Evolutionary conservation across 2,888 invertebrate genomes (phyloP).

Genomic region (Crepidodera aurea): DNA sequence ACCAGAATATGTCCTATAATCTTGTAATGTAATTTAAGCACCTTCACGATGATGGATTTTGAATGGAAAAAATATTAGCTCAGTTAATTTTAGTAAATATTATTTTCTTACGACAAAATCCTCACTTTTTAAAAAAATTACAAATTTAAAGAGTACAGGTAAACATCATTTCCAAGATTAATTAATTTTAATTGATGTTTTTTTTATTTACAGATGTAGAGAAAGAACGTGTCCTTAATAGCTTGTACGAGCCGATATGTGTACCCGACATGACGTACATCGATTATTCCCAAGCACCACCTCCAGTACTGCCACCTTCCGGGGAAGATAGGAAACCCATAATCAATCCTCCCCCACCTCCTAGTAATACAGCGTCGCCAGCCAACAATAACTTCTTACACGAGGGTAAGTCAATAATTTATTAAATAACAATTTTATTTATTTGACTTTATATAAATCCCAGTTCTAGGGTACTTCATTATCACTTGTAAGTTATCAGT

Average conservation of each 20-base stretch:
- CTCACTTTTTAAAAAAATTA: too few relatives aligned
- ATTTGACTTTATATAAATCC: too few relatives aligned
- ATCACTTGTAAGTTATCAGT: conserved; percentile 7
- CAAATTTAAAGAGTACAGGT: too few relatives aligned
- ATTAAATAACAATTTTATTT: too few relatives aligned
- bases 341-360: conserved; percentile 58
- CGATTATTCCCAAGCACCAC: conserved; percentile 62
- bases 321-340: conserved; percentile 59
- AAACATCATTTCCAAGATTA: too few relatives aligned
- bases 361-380: conserved; percentile 52
- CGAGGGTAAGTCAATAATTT: conserved; percentile 65
- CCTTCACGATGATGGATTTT: too few relatives aligned
- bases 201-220: conserved; percentile 75
- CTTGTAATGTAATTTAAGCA: too few relatives aligned
- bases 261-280: conserved; percentile 80
- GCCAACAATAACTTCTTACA: conserved; percentile 61
- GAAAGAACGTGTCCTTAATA: conserved; percentile 76
- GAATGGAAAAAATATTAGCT: too few relatives aligned
- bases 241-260: conserved; percentile 80
- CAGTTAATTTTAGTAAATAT: too few relatives aligned
- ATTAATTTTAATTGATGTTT: too few relatives aligned
- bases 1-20: too few relatives aligned
- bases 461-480: conserved; percentile 1
- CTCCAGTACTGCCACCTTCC: conserved; percentile 56
- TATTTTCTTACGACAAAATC: too few relatives aligned